These are phyloP conservation scores for Lophochroa leadbeateri DNA, from an alignment of 2,113 vertebrate species.

Conservation along the genomic window DNA sequence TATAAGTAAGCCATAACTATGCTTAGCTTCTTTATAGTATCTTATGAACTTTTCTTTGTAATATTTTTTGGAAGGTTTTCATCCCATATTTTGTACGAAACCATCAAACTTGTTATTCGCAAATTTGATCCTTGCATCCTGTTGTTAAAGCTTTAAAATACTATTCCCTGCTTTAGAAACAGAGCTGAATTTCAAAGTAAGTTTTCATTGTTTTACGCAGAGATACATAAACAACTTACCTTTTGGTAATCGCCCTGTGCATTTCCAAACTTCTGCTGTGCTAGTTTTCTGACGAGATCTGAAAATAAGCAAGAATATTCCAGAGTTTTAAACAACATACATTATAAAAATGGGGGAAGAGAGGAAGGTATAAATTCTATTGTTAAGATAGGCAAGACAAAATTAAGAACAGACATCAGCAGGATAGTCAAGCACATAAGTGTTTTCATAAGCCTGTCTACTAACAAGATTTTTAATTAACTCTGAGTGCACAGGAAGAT, in stretches of 20 bases:
- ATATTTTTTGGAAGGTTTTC: neutral
- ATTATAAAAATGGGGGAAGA: neutral
- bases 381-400: neutral
- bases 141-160: neutral
- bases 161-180: neutral
- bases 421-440: neutral
- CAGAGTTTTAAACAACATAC: constrained; percentile 30
- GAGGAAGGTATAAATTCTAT: neutral
- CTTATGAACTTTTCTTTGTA: neutral
- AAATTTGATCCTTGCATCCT: neutral
- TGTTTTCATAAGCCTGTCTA: neutral
- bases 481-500: neutral
- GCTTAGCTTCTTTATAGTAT: neutral
- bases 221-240: constrained; percentile 77
- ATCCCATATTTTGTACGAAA: neutral
- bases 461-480: neutral
- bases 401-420: neutral
- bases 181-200: neutral
- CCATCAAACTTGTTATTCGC: neutral
- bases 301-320: constrained; percentile 68
- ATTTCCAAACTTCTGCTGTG: constrained; percentile 83
- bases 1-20: neutral
- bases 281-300: constrained; percentile 87
- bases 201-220: neutral
- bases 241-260: constrained; percentile 84